phyloP scores from a whole-genome alignment of 2,888 invertebrate genomes.

The Lobophora halterata region DNA sequence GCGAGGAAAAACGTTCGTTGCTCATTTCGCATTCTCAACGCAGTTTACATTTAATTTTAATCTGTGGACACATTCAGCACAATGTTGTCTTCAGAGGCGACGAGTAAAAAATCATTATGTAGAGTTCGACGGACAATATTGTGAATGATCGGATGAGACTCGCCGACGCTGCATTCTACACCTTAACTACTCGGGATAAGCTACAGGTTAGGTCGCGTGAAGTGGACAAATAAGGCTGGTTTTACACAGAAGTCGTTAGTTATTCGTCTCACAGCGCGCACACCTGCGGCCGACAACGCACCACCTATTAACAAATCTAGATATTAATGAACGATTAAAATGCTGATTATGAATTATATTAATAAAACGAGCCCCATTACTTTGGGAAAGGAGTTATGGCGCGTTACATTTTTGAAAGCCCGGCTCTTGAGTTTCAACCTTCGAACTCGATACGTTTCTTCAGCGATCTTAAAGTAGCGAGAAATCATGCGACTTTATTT shows the following conservation, averaged over 20 bases:
- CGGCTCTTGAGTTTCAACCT: too few relatives aligned
- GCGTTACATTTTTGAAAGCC: slow-evolving; percentile 24
- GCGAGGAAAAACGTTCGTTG: slow-evolving; percentile 39
- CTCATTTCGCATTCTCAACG: slow-evolving; percentile 49
- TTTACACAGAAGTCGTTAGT: slow-evolving; percentile 30
- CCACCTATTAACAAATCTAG: slow-evolving; percentile 24
- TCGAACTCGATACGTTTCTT: too few relatives aligned
- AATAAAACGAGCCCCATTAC: slow-evolving; percentile 27
- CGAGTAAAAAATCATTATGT: slow-evolving; percentile 45
- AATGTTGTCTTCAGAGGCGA: slow-evolving; percentile 41
- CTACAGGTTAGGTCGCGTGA: slow-evolving; percentile 14
- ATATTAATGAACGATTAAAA: slow-evolving; percentile 37
- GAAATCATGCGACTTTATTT: too few relatives aligned
- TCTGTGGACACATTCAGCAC: slow-evolving; percentile 46
- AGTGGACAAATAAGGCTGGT: slow-evolving; percentile 2
- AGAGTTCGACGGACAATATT: slow-evolving; percentile 42
- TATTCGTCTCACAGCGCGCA: slow-evolving; percentile 59
- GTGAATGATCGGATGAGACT: slow-evolving; percentile 31
- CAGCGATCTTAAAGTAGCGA: too few relatives aligned
- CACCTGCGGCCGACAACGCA: slow-evolving; percentile 59
- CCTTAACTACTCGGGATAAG: background rate
- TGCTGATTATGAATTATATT: slow-evolving; percentile 38
- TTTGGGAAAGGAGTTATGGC: slow-evolving; percentile 28
- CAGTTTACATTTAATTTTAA: slow-evolving; percentile 52
- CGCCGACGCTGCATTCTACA: slow-evolving; percentile 1